Conservation (phyloP, 1,140 invertebrate species). For the Bombus fervidus region DNA sequence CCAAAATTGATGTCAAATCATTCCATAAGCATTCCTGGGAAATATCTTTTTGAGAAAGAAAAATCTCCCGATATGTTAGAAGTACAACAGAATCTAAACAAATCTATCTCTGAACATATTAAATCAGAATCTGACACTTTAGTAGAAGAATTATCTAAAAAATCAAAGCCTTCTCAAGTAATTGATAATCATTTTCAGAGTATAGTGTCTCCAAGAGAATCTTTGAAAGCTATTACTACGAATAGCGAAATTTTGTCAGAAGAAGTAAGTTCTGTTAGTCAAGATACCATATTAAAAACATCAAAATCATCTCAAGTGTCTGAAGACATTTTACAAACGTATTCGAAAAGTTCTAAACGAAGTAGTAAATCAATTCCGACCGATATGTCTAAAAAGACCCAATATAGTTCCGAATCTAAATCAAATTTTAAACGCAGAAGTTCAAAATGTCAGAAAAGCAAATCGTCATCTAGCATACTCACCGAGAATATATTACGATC, state of each 20-base stretch:
- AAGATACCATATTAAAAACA: constrained; percentile 58
- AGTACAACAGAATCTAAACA: constrained; percentile 50
- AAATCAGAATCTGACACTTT: constrained; percentile 77
- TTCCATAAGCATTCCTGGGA: constrained; percentile 41
- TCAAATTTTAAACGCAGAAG: constrained; percentile 75
- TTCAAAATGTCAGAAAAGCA: constrained; percentile 73
- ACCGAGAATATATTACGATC: constrained; percentile 68
- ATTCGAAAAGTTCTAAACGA: constrained; percentile 61
- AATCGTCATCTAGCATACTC: constrained; percentile 62
- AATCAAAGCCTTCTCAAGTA: constrained; percentile 56
- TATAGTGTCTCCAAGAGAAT: constrained; percentile 29
- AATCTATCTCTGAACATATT: constrained; percentile 59
- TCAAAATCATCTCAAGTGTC: constrained; percentile 64
- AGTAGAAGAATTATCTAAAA: constrained; percentile 76
- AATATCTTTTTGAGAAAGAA: constrained; percentile 50
- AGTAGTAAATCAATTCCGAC: constrained; percentile 61
- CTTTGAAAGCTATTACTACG: constrained; percentile 18
- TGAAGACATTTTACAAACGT: constrained; percentile 56
- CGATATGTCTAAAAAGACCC: constrained; percentile 70
- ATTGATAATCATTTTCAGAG: constrained; percentile 45
- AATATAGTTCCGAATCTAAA: constrained; percentile 67
- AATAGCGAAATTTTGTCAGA: constrained; percentile 52
- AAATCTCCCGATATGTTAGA: constrained; percentile 38
- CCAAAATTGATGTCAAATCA: constrained; percentile 57
- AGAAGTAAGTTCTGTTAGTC: constrained; percentile 42